Evolutionary conservation across 2,888 invertebrate genomes (phyloP), one percentile per base, ranked within the genome.

Genomic region (Pachydiplax longipennis): DNA sequence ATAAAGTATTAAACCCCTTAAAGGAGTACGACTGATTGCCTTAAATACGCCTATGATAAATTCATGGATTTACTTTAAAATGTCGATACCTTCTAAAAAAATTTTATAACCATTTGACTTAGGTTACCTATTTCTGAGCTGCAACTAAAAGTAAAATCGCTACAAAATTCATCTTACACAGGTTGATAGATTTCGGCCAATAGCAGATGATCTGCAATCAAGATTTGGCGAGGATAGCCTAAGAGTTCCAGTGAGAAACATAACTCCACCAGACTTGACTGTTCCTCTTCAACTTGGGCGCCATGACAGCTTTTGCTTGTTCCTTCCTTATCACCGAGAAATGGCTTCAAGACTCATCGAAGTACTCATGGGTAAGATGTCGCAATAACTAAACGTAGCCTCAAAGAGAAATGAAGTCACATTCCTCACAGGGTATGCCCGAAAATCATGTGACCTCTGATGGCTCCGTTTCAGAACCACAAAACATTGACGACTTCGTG

Each of bases 271-370:
- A 0, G 95, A 96, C 93, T 93, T 97, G 22, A 93, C 94, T 15
- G 92, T 95, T 73, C 96, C 96, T 0, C 94, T 96, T 95, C 93
- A 95, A 92, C 94, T 97, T 92, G 94, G 95, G 3, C 95, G 96
- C 92, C 95, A 96, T 37, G 96, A 95, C 4, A 95, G 95, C 92
- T 98, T 98, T 94, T 97, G 97, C 0, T 94, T 97, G 25, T 98
- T 98, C 93, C 95, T 97, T 91, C 96, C 96, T 0, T 94, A 93
- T 31, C 98, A 98, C 93, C 95, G 96, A 82, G 94, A 95, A 90
- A 95, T 97, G 93, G 97, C 98, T 10, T 95, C 95, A 0, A 95
- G 96, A 92, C 95, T 98, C 91, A 96, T 97, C 90, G 95, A 96
- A 90, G 94, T 96, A 44, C 96, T 97, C 90, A 94, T 97, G 94